A percentile compares a stretch with the other conserved stretches of the same genome.
Conservation (phyloP, 2,797 vertebrate genomes). For the Agapornis canus region DNA sequence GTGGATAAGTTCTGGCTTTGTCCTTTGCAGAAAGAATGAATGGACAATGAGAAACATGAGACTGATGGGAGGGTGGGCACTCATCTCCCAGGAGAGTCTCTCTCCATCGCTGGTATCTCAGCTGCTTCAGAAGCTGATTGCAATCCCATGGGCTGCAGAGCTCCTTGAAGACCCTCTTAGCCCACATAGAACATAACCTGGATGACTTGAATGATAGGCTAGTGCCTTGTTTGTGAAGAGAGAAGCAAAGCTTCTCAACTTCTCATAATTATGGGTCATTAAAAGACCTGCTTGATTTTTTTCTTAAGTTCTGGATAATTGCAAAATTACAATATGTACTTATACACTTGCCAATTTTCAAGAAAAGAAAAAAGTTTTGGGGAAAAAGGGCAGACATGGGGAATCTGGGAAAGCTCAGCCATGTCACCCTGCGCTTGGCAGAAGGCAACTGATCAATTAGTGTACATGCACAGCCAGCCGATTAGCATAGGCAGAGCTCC, state of each 20-base stretch:
- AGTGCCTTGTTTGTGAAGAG: background rate
- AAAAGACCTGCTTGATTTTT: background rate
- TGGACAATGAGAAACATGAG: background rate
- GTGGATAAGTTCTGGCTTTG: background rate
- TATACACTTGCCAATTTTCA: background rate
- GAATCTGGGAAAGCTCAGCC: background rate
- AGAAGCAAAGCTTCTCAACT: background rate
- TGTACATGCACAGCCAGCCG: background rate
- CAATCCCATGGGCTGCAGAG: background rate
- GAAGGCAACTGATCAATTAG: background rate
- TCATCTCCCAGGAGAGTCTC: background rate
- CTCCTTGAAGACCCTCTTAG: background rate
- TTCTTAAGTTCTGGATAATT: background rate
- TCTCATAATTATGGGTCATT: fast-evolving
- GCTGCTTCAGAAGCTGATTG: background rate
- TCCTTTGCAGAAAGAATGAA: background rate
- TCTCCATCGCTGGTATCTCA: background rate
- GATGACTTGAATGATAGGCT: background rate
- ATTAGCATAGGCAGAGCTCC: background rate
- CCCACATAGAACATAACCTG: background rate
- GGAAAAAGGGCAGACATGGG: background rate
- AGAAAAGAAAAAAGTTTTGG: background rate
- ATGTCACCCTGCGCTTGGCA: background rate
- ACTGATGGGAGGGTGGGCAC: background rate
- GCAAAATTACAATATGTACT: background rate